These are phyloP conservation scores for Tricholauxania praeusta DNA, from an alignment of 2,888 invertebrate genomes.

Conservation along the genomic window DNA sequence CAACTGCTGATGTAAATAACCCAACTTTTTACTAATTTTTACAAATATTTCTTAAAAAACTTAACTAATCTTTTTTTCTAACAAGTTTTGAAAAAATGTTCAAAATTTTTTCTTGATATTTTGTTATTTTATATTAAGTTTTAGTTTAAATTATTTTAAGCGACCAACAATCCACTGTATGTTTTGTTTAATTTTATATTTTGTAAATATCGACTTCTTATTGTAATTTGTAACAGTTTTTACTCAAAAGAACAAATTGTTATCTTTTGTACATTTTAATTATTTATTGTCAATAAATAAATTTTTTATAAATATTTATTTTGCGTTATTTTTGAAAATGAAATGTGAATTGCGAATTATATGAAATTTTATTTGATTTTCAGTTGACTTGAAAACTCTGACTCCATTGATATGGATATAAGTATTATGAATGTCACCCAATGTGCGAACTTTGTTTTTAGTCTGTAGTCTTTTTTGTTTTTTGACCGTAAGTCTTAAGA, in stretches of 20 bases:
- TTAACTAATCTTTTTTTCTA: background rate
- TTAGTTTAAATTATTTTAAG: conserved; percentile 12
- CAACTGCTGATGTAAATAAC: too few relatives aligned
- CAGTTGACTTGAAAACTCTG: too few relatives aligned
- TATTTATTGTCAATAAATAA: conserved; percentile 37
- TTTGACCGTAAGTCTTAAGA: too few relatives aligned
- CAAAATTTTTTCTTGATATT: background rate
- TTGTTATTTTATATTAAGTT: conserved; percentile 3
- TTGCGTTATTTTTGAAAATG: background rate
- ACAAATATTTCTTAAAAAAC: too few relatives aligned
- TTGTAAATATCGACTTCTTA: background rate
- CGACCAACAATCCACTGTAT: background rate
- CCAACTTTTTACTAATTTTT: too few relatives aligned
- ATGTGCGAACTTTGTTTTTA: too few relatives aligned
- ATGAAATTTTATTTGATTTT: too few relatives aligned
- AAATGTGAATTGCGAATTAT: too few relatives aligned
- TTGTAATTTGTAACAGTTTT: conserved; percentile 16
- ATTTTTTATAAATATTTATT: conserved; percentile 18
- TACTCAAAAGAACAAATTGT: background rate
- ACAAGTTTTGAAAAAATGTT: background rate
- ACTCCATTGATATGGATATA: too few relatives aligned
- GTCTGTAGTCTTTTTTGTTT: too few relatives aligned
- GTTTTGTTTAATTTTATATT: conserved; percentile 5
- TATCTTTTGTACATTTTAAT: conserved; percentile 15
- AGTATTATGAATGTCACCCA: too few relatives aligned